Evolutionary conservation across 1,140 invertebrate species (phyloP).

Genomic region (Hylyphantes graminicola): DNA sequence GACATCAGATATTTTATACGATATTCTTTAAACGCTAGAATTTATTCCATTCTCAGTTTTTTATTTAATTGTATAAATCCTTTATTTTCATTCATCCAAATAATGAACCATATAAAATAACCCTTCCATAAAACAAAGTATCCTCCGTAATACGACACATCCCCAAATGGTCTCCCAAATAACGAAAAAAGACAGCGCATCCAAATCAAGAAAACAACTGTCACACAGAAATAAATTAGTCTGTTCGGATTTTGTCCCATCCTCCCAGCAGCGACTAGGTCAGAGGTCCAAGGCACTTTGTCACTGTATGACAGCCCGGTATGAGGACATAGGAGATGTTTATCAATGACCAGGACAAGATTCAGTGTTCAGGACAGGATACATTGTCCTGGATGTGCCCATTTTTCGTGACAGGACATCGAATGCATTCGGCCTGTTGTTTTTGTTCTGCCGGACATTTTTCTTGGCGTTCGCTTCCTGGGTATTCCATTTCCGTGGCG

Average conservation of each 20-base stretch:
- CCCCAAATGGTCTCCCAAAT: slow-evolving; percentile 20
- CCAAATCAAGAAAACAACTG: slow-evolving; percentile 30
- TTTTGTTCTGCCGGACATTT: not conserved
- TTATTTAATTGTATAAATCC: too few species aligned
- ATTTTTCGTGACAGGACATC: not conserved
- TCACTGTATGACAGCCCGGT: slow-evolving; percentile 32
- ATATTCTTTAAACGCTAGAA: too few species aligned
- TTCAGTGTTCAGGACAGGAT: not conserved
- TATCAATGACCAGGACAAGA: slow-evolving; percentile 32
- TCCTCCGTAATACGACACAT: slow-evolving; percentile 47
- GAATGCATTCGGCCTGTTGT: not conserved
- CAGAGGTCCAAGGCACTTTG: slow-evolving; percentile 44
- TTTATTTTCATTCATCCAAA: too few species aligned
- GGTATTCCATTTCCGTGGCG: not conserved
- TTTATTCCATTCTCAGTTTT: too few species aligned
- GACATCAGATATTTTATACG: too few species aligned
- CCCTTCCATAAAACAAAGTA: too few species aligned
- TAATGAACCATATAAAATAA: too few species aligned
- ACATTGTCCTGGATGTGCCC: not conserved
- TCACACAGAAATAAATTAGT: slow-evolving; percentile 52
- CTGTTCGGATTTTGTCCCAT: slow-evolving; percentile 43
- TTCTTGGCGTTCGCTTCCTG: not conserved
- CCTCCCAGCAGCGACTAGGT: slow-evolving; percentile 18
- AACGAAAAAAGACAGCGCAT: slow-evolving; percentile 2
- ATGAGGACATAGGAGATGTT: slow-evolving; percentile 37